These are phyloP conservation scores for Macropis europaea DNA, from an alignment of 2,888 invertebrate genomes.

Conservation along the genomic window DNA sequence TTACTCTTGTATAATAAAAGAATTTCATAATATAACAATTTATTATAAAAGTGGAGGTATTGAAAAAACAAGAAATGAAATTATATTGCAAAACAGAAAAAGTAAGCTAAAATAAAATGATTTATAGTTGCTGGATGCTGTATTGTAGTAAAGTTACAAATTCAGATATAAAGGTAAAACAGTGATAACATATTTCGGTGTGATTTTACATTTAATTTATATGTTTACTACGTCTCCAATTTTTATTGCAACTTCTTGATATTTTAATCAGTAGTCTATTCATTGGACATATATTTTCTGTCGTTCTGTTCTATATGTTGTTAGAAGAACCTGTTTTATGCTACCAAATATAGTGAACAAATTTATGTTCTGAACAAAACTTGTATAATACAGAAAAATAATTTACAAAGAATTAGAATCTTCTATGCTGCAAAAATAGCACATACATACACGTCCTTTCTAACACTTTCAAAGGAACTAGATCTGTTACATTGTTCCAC, in stretches of 20 bases:
- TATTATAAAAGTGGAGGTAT: background rate
- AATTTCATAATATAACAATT: conserved; percentile 2
- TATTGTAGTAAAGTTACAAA: too few species aligned
- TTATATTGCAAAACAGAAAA: background rate
- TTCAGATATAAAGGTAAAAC: too few species aligned
- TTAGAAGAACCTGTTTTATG: conserved; percentile 4
- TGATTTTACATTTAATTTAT: too few species aligned
- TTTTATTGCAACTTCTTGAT: conserved; percentile 2
- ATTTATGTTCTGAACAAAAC: conserved; percentile 26
- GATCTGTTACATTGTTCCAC: conserved; percentile 12
- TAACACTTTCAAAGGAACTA: conserved; percentile 27
- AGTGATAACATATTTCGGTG: too few species aligned
- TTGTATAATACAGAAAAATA: conserved; percentile 45
- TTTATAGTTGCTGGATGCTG: too few species aligned
- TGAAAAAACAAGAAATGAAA: background rate
- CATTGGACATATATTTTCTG: background rate
- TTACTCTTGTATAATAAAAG: background rate
- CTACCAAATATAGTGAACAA: conserved; percentile 15
- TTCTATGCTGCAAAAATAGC: conserved; percentile 23
- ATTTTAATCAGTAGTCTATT: background rate
- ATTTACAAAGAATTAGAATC: conserved; percentile 45
- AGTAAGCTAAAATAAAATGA: background rate
- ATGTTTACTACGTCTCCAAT: too few species aligned
- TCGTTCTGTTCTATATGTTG: background rate
- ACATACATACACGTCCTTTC: conserved; percentile 11